Conservation (phyloP, 2,797 vertebrate species). For the Pterois miles region DNA sequence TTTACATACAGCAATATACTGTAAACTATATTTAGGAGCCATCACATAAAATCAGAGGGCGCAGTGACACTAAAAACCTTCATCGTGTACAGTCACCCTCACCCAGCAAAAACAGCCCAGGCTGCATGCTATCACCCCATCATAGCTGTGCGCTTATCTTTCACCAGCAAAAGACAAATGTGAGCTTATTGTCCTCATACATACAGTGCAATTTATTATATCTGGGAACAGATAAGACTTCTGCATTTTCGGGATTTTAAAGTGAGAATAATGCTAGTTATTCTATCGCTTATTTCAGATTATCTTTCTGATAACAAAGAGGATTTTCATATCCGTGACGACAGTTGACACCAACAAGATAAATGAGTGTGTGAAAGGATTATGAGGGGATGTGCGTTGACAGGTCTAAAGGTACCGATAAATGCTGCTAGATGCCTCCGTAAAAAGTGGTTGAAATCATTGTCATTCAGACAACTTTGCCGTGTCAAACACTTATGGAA, state of each 20-base stretch:
- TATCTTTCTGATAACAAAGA: slow-evolving; percentile 20
- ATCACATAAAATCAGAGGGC: slow-evolving; percentile 36
- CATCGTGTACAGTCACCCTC: slow-evolving; percentile 13
- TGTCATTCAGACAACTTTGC: slow-evolving; percentile 2
- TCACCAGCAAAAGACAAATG: slow-evolving; percentile 30
- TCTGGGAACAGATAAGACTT: slow-evolving; percentile 8
- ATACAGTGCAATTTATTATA: slow-evolving; percentile 15
- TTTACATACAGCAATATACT: slow-evolving; percentile 42
- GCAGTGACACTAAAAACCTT: slow-evolving; percentile 19
- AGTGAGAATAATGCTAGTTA: slow-evolving; percentile 29
- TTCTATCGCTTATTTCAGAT: slow-evolving; percentile 29
- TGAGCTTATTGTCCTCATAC: slow-evolving; percentile 31
- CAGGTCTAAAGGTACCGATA: not conserved
- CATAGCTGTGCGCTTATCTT: slow-evolving; percentile 39
- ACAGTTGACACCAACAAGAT: slow-evolving; percentile 34
- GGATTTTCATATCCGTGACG: slow-evolving; percentile 17
- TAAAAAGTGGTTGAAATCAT: slow-evolving; percentile 10
- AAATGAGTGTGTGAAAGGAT: slow-evolving; percentile 28
- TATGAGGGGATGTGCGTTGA: not conserved
- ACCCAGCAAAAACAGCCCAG: slow-evolving; percentile 4
- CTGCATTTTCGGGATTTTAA: slow-evolving; percentile 18
- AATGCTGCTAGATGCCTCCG: not conserved
- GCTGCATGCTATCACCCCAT: slow-evolving; percentile 29
- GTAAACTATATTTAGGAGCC: slow-evolving; percentile 50
- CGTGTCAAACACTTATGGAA: slow-evolving; percentile 6